phyloP scores from a whole-genome alignment of 2,113 vertebrate species.

The Prinia subflava region DNA sequence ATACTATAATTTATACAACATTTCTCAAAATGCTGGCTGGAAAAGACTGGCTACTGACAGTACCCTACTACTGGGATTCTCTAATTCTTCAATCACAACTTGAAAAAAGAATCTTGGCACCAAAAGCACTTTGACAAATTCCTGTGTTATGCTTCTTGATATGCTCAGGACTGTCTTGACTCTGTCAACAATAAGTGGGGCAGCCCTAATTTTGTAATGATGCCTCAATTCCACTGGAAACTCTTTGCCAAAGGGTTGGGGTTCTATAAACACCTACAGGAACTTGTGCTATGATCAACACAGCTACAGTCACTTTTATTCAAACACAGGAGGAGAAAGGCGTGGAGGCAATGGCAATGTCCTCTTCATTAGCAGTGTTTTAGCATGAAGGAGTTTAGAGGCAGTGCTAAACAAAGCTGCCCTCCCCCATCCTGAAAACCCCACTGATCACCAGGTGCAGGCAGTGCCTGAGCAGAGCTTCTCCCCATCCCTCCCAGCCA shows the following conservation, averaged over 20 bases:
- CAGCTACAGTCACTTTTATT: not conserved
- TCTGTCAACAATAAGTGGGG: not conserved
- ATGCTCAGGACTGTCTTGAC: not conserved
- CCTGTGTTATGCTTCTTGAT: not conserved
- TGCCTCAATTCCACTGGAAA: not conserved
- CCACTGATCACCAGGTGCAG: not conserved
- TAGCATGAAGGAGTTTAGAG: not conserved
- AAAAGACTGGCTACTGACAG: not conserved
- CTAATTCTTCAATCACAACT: not conserved
- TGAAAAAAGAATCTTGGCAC: not conserved
- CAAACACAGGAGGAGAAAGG: not conserved
- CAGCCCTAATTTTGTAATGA: not conserved
- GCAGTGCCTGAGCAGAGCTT: not conserved
- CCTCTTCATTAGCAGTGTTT: not conserved
- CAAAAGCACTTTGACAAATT: not conserved
- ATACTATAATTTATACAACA: not conserved
- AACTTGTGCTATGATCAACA: not conserved
- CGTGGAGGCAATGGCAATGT: not conserved
- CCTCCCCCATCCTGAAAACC: not conserved
- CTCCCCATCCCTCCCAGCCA: not conserved
- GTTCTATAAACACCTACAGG: not conserved
- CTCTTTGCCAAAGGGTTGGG: not conserved
- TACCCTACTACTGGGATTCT: not conserved
- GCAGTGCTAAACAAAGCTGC: not conserved
- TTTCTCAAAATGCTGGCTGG: not conserved